These are phyloP conservation scores for Maconellicoccus hirsutus DNA, from an alignment of 1,140 invertebrate genomes.

Conservation along the genomic window DNA sequence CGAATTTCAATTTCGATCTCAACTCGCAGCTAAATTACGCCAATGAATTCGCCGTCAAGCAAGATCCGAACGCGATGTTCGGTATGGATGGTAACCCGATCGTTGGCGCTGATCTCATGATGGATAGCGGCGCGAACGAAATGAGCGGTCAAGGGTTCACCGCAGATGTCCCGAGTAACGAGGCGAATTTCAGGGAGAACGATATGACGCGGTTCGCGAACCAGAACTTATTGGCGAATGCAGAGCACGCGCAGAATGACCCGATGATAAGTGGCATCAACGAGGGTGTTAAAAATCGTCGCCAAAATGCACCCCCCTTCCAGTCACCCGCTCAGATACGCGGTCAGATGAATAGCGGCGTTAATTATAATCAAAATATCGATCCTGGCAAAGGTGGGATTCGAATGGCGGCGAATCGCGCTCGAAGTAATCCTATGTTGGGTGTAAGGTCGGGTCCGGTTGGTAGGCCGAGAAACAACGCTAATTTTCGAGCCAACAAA, in stretches of 20 bases:
- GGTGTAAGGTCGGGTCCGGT: background rate
- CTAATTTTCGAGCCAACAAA: background rate
- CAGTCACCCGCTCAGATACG: no score
- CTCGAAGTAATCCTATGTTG: no score
- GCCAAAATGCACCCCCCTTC: no score
- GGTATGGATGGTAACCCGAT: background rate
- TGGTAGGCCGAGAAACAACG: background rate
- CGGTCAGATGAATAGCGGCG: no score
- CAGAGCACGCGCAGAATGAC: background rate
- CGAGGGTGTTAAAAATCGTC: no score
- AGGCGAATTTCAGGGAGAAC: background rate
- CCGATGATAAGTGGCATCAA: background rate
- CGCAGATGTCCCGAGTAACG: background rate
- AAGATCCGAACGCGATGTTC: background rate
- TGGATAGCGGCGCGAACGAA: background rate
- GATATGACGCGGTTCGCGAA: no score
- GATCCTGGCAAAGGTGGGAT: no score
- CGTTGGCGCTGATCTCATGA: background rate
- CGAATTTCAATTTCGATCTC: conserved; percentile 1
- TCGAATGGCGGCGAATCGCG: no score
- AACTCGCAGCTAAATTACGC: background rate
- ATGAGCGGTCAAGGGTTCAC: background rate
- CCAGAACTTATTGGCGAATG: no score
- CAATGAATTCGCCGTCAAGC: background rate
- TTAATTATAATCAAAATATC: no score